These are phyloP conservation scores for Plutella xylostella DNA, from an alignment of 2,888 invertebrate genomes.

Conservation along the genomic window DNA sequence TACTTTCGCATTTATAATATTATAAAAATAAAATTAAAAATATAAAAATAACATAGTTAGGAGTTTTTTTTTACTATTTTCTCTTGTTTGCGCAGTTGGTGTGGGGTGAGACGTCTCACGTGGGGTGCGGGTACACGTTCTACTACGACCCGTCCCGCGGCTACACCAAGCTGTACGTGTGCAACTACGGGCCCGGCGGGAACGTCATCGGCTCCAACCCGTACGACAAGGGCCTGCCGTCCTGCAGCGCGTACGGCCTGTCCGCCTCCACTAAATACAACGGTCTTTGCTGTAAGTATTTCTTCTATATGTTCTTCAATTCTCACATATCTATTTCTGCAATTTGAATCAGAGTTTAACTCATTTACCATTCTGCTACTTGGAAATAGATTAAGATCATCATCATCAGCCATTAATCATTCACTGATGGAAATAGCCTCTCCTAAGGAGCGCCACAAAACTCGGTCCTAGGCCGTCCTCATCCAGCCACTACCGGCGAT, in stretches of 20 bases:
- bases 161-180: slow-evolving; percentile 85
- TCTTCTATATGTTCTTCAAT: neutral
- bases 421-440: too few relatives aligned
- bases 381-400: too few relatives aligned
- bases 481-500: too few relatives aligned
- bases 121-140: slow-evolving; percentile 90
- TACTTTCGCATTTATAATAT: too few relatives aligned
- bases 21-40: too few relatives aligned
- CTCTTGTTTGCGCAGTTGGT: slow-evolving; percentile 73
- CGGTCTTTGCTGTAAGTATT: slow-evolving; percentile 81
- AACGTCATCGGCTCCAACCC: slow-evolving; percentile 82
- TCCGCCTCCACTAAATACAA: slow-evolving; percentile 78
- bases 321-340: neutral
- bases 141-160: slow-evolving; percentile 80
- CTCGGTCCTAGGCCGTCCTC: too few relatives aligned
- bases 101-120: slow-evolving; percentile 86
- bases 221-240: slow-evolving; percentile 80
- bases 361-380: neutral
- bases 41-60: too few relatives aligned
- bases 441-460: too few relatives aligned
- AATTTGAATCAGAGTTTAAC: neutral
- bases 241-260: slow-evolving; percentile 78
- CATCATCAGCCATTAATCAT: too few relatives aligned
- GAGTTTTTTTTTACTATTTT: slow-evolving; percentile 13
- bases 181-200: slow-evolving; percentile 88